Evolutionary conservation across 1,140 invertebrate species (phyloP).

Genomic region (Sitodiplosis mosellana): DNA sequence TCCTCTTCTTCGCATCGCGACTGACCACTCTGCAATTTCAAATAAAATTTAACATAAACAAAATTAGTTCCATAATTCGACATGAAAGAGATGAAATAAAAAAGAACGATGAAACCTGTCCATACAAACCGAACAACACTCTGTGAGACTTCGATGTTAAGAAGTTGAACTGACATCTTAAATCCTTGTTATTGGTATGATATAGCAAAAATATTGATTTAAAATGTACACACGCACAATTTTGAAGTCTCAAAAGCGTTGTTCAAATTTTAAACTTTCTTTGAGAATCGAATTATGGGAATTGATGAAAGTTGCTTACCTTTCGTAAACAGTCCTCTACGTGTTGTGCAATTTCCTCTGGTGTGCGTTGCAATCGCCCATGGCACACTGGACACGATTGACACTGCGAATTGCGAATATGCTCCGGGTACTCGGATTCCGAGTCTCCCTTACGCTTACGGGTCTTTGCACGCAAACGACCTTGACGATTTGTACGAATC

Average conservation of each 20-base stretch:
- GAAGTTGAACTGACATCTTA: too few species aligned
- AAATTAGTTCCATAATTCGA: constrained; percentile 2
- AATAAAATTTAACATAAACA: constrained; percentile 8
- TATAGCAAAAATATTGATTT: too few species aligned
- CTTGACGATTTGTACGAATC: constrained; percentile 62
- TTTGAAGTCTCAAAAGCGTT: too few species aligned
- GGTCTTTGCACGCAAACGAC: constrained; percentile 32
- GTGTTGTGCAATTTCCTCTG: constrained; percentile 53
- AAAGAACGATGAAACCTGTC: not conserved
- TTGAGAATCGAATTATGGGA: not conserved
- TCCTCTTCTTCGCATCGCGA: constrained; percentile 24
- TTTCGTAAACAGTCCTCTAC: constrained; percentile 47
- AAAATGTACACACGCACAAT: too few species aligned
- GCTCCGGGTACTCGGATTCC: constrained; percentile 25
- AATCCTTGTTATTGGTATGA: too few species aligned
- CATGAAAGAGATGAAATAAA: constrained; percentile 1
- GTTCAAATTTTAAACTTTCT: not conserved
- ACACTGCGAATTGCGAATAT: constrained; percentile 16
- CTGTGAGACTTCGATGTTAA: not conserved
- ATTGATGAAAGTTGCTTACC: constrained; percentile 7
- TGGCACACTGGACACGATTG: constrained; percentile 60
- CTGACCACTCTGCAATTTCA: not conserved
- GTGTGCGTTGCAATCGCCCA: constrained; percentile 33
- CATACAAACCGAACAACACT: not conserved
- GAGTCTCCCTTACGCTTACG: constrained; percentile 50